These are phyloP conservation scores for Eristalis arbustorum DNA, from an alignment of 2,888 invertebrate species.

Conservation along the genomic window DNA sequence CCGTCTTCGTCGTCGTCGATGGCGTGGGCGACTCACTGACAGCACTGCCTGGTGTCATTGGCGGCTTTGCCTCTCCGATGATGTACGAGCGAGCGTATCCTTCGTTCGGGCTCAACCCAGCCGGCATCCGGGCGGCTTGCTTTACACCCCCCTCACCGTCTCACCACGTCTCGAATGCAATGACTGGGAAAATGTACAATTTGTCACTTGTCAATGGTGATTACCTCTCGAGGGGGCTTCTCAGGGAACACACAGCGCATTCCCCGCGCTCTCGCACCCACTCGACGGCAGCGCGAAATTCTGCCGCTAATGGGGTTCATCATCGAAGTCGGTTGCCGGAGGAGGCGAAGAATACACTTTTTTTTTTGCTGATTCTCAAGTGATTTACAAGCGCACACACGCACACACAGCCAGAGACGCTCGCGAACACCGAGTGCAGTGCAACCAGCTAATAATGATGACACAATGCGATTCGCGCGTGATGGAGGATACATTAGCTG, in stretches of 20 bases:
- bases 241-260: not conserved
- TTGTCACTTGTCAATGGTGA: slow-evolving; percentile 68
- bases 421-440: not conserved
- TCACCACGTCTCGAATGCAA: slow-evolving; percentile 53
- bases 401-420: not conserved
- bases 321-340: not conserved
- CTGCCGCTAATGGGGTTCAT: not conserved
- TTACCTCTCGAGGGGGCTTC: slow-evolving; percentile 55
- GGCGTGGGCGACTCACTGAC: not conserved
- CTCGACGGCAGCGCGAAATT: not conserved
- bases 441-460: slow-evolving; percentile 55
- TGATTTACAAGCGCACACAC: slow-evolving; percentile 41
- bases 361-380: slow-evolving; percentile 61
- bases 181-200: slow-evolving; percentile 65
- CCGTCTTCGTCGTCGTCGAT: not conserved
- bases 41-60: slow-evolving; percentile 35
- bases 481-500: slow-evolving; percentile 52
- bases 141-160: not conserved
- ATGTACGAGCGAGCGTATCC: slow-evolving; percentile 18
- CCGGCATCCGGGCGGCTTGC: not conserved
- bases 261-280: not conserved
- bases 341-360: slow-evolving; percentile 31
- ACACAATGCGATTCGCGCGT: slow-evolving; percentile 57
- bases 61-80: slow-evolving; percentile 42
- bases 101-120: not conserved